A percentile compares a stretch with the other conserved stretches of the same genome.
Evolutionary conservation across 2,797 vertebrate genomes (phyloP).

Genomic region (Cryptoblepharus egeriae): DNA sequence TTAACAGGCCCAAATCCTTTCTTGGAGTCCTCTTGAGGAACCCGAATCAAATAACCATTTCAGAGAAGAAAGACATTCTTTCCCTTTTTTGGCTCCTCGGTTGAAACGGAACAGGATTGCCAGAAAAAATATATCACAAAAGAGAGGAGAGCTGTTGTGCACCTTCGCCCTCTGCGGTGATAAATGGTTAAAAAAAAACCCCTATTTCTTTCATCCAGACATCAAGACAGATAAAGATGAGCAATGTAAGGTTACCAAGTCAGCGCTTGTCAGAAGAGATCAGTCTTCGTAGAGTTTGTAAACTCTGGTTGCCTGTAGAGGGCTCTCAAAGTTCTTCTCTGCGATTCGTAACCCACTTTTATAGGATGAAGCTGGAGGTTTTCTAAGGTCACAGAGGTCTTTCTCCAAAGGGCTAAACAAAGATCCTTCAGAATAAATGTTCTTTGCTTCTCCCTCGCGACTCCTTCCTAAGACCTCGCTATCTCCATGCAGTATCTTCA

Average conservation of each 20-base stretch:
- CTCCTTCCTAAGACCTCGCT: constrained; percentile 49
- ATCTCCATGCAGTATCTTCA: constrained; percentile 46
- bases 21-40: constrained; percentile 62
- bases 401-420: constrained; percentile 77
- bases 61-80: constrained; percentile 64
- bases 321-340: constrained; percentile 76
- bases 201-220: constrained; percentile 47
- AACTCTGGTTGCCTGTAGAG: constrained; percentile 77
- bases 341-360: constrained; percentile 60
- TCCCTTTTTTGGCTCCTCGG: constrained; percentile 65
- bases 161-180: constrained; percentile 52
- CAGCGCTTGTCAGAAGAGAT: constrained; percentile 11
- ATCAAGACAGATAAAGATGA: constrained; percentile 49
- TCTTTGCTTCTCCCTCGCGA: constrained; percentile 3
- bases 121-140: constrained; percentile 65
- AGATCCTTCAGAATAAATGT: constrained; percentile 62
- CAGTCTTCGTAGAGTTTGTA: neutral
- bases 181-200: constrained; percentile 66
- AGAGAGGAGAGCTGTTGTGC: constrained; percentile 45
- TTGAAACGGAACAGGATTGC: constrained; percentile 54
- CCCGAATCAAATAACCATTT: constrained; percentile 67
- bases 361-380: constrained; percentile 82
- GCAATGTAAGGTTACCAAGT: constrained; percentile 12
- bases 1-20: constrained; percentile 68
- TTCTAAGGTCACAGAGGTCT: constrained; percentile 88